Conservation (phyloP, 2,797 vertebrate genomes). For the Lepilemur ruficaudatus region DNA sequence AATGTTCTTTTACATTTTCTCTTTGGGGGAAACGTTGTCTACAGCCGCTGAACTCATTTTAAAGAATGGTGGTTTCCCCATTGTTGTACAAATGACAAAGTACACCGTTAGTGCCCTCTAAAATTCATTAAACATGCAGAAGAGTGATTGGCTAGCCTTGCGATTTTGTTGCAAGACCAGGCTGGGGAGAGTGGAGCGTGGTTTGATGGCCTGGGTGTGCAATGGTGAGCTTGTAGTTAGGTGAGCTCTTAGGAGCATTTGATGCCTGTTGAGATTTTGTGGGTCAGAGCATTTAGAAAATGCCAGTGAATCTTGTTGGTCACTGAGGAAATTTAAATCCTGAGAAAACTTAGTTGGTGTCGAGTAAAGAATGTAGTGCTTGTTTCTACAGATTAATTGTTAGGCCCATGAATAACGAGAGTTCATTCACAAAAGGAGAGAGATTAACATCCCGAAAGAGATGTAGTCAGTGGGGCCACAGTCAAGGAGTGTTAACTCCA, state of each 20-base stretch:
- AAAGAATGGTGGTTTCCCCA: slow-evolving; percentile 44
- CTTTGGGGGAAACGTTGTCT: background rate
- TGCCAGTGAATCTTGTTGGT: background rate
- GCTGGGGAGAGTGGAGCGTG: background rate
- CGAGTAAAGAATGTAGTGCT: background rate
- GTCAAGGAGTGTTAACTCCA: slow-evolving; percentile 24
- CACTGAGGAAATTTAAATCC: background rate
- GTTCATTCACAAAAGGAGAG: background rate
- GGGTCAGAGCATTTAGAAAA: background rate
- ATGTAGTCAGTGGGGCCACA: background rate
- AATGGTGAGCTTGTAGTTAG: background rate
- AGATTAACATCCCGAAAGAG: background rate
- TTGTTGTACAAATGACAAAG: background rate
- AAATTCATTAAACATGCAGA: background rate
- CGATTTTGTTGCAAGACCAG: background rate
- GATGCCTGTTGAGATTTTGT: background rate
- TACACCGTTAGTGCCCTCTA: background rate
- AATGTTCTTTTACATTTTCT: slow-evolving; percentile 47
- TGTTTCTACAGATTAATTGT: background rate
- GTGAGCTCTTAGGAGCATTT: background rate
- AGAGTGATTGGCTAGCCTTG: background rate
- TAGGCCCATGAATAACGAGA: background rate
- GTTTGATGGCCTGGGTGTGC: background rate
- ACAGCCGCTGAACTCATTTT: background rate
- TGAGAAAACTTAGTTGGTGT: background rate